These are phyloP conservation scores for Hymenochirus boettgeri DNA, from an alignment of 2,113 vertebrate genomes.

Conservation along the genomic window DNA sequence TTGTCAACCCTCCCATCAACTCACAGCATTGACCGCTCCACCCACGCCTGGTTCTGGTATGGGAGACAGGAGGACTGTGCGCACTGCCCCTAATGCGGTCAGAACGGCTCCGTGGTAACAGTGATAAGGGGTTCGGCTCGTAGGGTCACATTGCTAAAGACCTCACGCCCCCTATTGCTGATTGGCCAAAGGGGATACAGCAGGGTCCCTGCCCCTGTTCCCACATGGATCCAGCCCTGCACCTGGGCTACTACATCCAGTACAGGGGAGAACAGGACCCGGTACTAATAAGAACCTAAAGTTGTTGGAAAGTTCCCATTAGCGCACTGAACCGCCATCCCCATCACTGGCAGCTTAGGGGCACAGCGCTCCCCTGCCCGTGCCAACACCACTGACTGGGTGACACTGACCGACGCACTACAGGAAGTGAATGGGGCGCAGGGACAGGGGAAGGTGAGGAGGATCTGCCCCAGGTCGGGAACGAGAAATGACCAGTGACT, in stretches of 20 bases:
- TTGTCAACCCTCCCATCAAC: conserved; percentile 31
- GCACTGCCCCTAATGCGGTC: not conserved
- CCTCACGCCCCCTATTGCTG: too few relatives aligned
- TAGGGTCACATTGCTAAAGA: not conserved
- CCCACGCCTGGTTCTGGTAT: conserved; percentile 35
- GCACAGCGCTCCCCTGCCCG: not conserved
- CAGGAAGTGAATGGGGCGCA: not conserved
- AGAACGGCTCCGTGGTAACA: conserved; percentile 5
- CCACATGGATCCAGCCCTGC: too few relatives aligned
- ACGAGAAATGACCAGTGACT: not conserved
- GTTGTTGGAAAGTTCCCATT: conserved; percentile 33
- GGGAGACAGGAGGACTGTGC: conserved; percentile 25
- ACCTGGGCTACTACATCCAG: conserved; percentile 17
- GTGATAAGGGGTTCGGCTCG: not conserved
- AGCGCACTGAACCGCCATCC: conserved; percentile 7
- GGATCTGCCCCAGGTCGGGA: conserved; percentile 18
- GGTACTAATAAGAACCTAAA: not conserved
- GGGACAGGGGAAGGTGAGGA: not conserved
- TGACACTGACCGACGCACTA: not conserved
- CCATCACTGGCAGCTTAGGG: not conserved
- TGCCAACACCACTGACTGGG: not conserved
- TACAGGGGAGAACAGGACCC: not conserved
- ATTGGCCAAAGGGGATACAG: too few relatives aligned
- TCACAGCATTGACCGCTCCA: conserved; percentile 27
- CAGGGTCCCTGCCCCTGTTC: too few relatives aligned